Base-by-base conservation (phyloP, 1,140 invertebrate species). In the Caenorhabditis inopinata region DNA sequence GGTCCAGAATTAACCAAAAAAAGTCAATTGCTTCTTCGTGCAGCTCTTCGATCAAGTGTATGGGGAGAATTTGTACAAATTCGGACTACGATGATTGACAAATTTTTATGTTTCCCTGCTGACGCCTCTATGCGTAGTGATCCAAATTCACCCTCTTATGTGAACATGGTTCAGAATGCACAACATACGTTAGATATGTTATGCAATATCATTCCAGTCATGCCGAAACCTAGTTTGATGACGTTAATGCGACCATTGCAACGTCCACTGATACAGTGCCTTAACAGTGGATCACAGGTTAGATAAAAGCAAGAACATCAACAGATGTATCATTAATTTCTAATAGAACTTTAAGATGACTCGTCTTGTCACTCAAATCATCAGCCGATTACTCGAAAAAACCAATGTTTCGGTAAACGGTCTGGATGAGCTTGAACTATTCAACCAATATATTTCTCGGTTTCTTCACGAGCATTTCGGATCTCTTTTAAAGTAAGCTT, bases 1-100 rank as follows among this genome's bases (percentile, higher is more conserved):
- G 21, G 35, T 58, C 23, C 1, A 1, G 51, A 46, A 14, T 16
- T 80, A 78, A 38, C 14, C 16, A 77, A 76, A 32, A 47, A 80
- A 29, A 45, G 53, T 29, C 46, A 85, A 9, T 7, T 78, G 6
- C 53, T 85, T 3, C 62, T 85, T 9, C 74, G 85, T 16, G 49
- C 76, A 12, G 85, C 86, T 16, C 46, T 86, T 23, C 88, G 87
- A 47, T 80, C 85, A 25, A 73, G 62, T 16, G 75, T 86, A 25
- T 86, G 87, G 77, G 85, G 85, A 68, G 58, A 86, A 16, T 58
- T 86, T 32, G 84, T 74, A 0, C 74, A 35, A 3, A 77, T 85
- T n/a, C 51, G 74, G 45, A 42, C 48, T n/a, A 16, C 58, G 9
- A 85, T 78, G 14, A 49, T 85, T 23, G 82, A 85, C 25, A 85